Conservation (phyloP, 1,140 invertebrate genomes). For the Brachionus calyciflorus region DNA sequence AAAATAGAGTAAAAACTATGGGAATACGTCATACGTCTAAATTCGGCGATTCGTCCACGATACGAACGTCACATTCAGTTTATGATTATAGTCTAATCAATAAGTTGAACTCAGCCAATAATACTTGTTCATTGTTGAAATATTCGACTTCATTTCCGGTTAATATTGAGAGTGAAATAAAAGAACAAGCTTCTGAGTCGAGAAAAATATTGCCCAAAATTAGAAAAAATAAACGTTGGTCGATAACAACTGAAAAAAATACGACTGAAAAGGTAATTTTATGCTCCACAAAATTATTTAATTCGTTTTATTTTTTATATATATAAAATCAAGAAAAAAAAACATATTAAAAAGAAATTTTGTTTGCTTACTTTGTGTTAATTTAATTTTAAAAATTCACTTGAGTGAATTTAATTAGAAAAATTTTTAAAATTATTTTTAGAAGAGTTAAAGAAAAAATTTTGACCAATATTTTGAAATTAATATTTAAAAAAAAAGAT, state of each 20-base stretch:
- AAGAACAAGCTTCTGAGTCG: neutral
- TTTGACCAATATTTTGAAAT: too few relatives aligned
- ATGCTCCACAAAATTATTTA: too few relatives aligned
- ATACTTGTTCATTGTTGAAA: neutral
- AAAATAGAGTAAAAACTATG: too few relatives aligned
- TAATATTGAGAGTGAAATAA: neutral
- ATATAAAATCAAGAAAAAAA: too few relatives aligned
- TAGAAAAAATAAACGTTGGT: neutral
- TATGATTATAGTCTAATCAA: neutral
- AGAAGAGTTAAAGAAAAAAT: too few relatives aligned
- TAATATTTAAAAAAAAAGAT: too few relatives aligned
- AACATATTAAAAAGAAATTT: too few relatives aligned
- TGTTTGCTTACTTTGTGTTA: too few relatives aligned
- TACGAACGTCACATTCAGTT: neutral
- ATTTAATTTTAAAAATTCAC: too few relatives aligned
- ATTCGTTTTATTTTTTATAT: too few relatives aligned
- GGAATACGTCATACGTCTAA: conserved; percentile 15
- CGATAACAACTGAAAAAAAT: neutral
- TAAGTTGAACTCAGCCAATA: neutral
- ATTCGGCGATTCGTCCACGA: neutral
- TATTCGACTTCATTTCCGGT: conserved; percentile 7
- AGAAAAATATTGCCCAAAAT: neutral
- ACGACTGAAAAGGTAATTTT: neutral
- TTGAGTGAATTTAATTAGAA: too few relatives aligned
- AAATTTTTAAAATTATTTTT: too few relatives aligned